phyloP scores from a whole-genome alignment of 2,888 invertebrate genomes.

The Calliphora vomitoria region DNA sequence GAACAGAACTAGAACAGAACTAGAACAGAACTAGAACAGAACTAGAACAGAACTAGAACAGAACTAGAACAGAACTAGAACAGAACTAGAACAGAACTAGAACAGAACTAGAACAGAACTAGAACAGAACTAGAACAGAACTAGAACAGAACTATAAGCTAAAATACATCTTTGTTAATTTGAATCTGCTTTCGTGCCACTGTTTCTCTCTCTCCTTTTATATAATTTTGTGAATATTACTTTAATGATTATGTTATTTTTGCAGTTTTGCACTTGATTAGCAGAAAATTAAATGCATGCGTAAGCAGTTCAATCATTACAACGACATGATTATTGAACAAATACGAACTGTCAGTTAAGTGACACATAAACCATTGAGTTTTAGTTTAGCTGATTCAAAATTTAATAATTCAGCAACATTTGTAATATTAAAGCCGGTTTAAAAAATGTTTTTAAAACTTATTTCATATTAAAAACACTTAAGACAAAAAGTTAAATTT shows the following conservation, averaged over 20 bases:
- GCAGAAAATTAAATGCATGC: conserved; percentile 57
- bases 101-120: too few species aligned
- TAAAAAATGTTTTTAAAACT: not conserved
- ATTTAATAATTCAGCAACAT: conserved; percentile 15
- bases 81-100: too few species aligned
- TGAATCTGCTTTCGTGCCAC: conserved; percentile 6
- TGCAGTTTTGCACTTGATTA: conserved; percentile 46
- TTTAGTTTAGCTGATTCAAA: conserved; percentile 2
- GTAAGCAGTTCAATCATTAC: conserved; percentile 61
- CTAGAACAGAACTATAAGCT: too few species aligned
- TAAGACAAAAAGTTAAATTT: conserved; percentile 33
- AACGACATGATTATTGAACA: not conserved
- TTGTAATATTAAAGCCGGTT: not conserved
- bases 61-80: too few species aligned
- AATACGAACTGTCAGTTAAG: conserved; percentile 52
- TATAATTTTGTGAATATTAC: not conserved
- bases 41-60: too few species aligned
- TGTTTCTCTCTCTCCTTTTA: not conserved
- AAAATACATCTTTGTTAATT: too few species aligned
- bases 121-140: too few species aligned
- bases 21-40: too few species aligned
- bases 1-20: too few species aligned
- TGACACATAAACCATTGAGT: conserved; percentile 50
- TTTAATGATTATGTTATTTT: conserved; percentile 9
- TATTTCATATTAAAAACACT: conserved; percentile 17